Base-by-base conservation (phyloP, 1,140 invertebrate genomes). In the Araneus ventricosus region DNA sequence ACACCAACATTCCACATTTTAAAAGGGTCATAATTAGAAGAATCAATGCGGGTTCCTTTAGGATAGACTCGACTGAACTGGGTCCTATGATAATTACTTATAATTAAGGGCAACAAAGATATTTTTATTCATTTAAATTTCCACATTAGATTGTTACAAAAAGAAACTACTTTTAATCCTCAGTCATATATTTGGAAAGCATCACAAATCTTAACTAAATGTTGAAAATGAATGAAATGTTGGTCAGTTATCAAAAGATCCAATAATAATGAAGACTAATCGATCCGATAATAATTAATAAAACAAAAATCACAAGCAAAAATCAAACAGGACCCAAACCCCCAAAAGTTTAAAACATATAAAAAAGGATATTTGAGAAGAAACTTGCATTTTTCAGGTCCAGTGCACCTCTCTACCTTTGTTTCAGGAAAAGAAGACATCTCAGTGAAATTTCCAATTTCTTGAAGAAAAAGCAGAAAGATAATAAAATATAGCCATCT, bases 401-500 rank as follows among this genome's bases (percentile, higher is more conserved):
- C 97, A 94, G 99, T 97, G 41, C 98, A 96, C 95, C 98, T 98
- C 95, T 99, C 98, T 4, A 98, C 98, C 96, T 99, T 99, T 0
- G 97, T 98, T 96, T 99, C 99, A 0, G 98, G 97, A 95, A 99
- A 99, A 4, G 98, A 99, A 61, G 98, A 99, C 98, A 99, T 99
- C 95, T 99, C 98, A 95, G 97, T 97, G 95, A 97, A 98, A 27
- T 98, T 96, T 95, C 97, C 95, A 24, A 92, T 93, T 63, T 67
- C 61, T 27, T 67, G 88, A n/a, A 89, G 22, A 7, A 70, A 39
- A 70, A 22, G 82, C 27, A 37, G 20, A 52, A 93, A 82, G 45
- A 52, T 52, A 52, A 14, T 14, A 52, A 52, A 52, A 17, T 17
- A 52, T 8, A 52, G 3, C 45, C 45, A 52, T 1, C 17, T 52